Base-by-base conservation (phyloP, 1,140 invertebrate species). In the Zaprionus kolodkinae region DNA sequence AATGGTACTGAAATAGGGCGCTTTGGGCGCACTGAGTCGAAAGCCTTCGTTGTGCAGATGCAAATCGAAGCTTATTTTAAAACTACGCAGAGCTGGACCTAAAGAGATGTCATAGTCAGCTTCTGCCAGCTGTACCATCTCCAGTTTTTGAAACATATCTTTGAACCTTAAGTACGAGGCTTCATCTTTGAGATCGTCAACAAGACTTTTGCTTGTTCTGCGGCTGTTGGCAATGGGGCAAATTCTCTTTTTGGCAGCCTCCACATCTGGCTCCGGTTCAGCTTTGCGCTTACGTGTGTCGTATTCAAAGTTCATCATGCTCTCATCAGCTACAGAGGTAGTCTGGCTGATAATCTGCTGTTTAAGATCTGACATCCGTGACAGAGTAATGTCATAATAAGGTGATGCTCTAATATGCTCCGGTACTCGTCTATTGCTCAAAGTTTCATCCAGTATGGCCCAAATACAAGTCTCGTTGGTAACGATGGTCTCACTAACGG, bases 21-120 rank as follows among this genome's bases (percentile, higher is more conserved):
- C 11, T n/a, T 79, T 81, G 2, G 84, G 81, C 6, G 68, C 62
- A 55, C 91, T 83, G 33, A 91, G 85, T 6, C 62, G 74, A 27
- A 91, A 92, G 0, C 89, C 89, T 11, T 83, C 73, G 27, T 91
- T 91, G 43, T 91, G 91, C 1, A 91, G 57, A 77, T 92, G 76
- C 27, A 92, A 36, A 78, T 92, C 91, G 55, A 92, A 92, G n/a
- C 33, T 66, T n/a, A 92, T 87, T 0, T 69, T 35, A 0, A 87
- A 61, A n/a, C 12, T 48, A 11, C 60, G 56, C 0, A 10, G 2
- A 6, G 36, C 11, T 7, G 3, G 2, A 1, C 66, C 35, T 6
- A 38, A 15, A 9, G 27, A 6, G 1, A 27, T 1, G 0, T 81
- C 30, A 36, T 56, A 40, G 11, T 75, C 59, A 17, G 21, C 21